Conservation (phyloP, 1,140 invertebrate genomes). For the Globodera rostochiensis region DNA sequence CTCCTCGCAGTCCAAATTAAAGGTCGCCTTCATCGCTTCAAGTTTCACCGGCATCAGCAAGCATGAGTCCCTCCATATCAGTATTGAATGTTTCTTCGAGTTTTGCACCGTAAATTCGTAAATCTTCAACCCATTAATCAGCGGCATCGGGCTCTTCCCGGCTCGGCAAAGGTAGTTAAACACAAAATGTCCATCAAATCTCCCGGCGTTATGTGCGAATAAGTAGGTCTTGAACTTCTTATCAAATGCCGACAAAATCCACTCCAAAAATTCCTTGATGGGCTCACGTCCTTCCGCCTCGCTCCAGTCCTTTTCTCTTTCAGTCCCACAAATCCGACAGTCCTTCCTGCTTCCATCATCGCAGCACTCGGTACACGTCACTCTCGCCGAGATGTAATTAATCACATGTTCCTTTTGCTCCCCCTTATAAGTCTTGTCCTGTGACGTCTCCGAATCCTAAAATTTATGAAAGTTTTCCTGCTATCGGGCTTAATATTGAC, state of each 20-base stretch:
- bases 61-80: neutral
- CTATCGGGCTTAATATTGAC: too few species aligned
- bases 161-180: neutral
- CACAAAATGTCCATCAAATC: slow-evolving; percentile 6
- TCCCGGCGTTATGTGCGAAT: neutral
- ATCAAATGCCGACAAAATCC: neutral
- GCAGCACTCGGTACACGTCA: slow-evolving; percentile 1
- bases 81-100: neutral
- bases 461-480: too few species aligned
- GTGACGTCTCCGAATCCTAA: slow-evolving; percentile 2
- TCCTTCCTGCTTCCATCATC: neutral
- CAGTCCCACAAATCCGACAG: neutral
- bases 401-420: neutral
- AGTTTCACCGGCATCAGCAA: neutral
- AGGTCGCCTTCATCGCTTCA: neutral
- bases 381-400: neutral
- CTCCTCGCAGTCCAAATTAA: slow-evolving; percentile 1
- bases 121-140: neutral
- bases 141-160: neutral
- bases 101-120: slow-evolving; percentile 4
- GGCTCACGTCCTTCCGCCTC: neutral
- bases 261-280: neutral
- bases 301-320: neutral
- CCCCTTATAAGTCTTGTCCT: neutral
- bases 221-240: neutral